These are phyloP conservation scores for Manacus vitellinus DNA, from an alignment of 2,113 vertebrate species.

Conservation along the genomic window DNA sequence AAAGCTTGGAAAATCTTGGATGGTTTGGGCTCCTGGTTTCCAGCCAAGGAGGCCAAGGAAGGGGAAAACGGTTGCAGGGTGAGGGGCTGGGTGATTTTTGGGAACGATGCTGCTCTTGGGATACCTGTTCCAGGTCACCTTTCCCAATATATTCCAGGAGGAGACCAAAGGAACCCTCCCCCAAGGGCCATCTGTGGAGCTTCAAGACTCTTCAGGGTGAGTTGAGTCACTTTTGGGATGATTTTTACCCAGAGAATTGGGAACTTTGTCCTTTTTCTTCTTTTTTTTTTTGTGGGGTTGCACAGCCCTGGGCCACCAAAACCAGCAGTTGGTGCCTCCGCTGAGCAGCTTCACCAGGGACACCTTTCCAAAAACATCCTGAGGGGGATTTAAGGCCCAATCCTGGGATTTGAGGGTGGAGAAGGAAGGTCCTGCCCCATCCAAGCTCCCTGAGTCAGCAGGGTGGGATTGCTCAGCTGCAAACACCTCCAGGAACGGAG, in stretches of 20 bases:
- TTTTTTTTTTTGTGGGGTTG: background rate
- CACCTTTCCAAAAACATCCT: background rate
- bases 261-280: background rate
- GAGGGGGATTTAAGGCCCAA: background rate
- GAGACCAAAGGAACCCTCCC: background rate
- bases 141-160: background rate
- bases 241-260: background rate
- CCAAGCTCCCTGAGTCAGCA: background rate
- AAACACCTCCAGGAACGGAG: background rate
- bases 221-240: background rate
- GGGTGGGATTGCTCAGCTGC: background rate
- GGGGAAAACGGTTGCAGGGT: too few species aligned
- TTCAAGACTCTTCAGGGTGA: background rate
- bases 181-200: background rate
- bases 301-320: accelerated
- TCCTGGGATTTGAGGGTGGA: background rate
- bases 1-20: background rate
- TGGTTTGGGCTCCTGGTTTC: background rate
- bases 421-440: background rate
- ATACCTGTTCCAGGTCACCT: background rate
- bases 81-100: background rate
- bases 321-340: background rate
- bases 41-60: background rate
- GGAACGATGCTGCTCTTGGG: background rate
- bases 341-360: background rate